Evolutionary conservation across 1,140 invertebrate genomes (phyloP), one percentile per base, ranked within the genome.

Genomic region (Oppia nitens): DNA sequence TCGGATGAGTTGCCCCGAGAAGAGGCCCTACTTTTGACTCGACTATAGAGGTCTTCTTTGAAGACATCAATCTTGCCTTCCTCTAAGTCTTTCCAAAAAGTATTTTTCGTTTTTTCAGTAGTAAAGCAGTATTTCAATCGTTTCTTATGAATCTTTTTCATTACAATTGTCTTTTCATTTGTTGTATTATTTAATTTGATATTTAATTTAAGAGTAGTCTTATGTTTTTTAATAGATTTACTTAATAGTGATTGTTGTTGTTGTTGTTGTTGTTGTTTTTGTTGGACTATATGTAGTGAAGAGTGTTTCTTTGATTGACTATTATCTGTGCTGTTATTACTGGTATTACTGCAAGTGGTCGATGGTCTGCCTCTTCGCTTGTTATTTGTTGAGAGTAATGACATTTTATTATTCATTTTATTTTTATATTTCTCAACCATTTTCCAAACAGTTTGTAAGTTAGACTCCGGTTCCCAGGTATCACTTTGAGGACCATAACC

Each of bases 401-500:
- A 20, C 17, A 50, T 50, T 50, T 26, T 24, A 24, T 52, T 63
- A n/a, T n/a, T n/a, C 26, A 63, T 64, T 50, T 67, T 65, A 11
- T 57, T 52, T 45, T 68, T 56, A 52, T 63, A 69, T 17, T 68
- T 68, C 53, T 69, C 65, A 53, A 72, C 66, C 59, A 72, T 63
- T 51, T 70, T 68, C 49, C 66, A 60, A 56, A 69, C 70, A 6
- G 64, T 63, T 3, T 64, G 60, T 0, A 89, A 67, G 55, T 84
- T 83, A 28, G 79, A 78, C 65, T 84, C 81, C 1, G 82, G 78
- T 67, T 87, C 84, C 84, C 85, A 88, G 0, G 83, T 85, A 67
- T 88, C 85, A 58, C 76, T 76, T 55, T 78, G 76, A 32, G 78
- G 74, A 45, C 74, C 75, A 67, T 85, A 89, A 0, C 84, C 84